Conservation (phyloP, 92 coral and sea anemone species). For the Phenganax marumi region DNA sequence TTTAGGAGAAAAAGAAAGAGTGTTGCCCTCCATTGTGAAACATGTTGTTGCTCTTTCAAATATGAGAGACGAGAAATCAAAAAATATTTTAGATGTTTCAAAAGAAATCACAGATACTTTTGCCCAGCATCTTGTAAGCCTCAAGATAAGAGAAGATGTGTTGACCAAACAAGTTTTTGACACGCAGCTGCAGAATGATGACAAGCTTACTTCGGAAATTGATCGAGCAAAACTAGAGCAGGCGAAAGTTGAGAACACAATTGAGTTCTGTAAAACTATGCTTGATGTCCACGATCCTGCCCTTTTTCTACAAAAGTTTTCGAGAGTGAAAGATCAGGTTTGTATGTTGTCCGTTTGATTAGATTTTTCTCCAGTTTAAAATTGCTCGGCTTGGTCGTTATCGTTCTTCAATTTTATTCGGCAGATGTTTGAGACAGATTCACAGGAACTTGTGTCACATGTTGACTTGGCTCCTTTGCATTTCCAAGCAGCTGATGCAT, state of each 20-base stretch:
- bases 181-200: not conserved
- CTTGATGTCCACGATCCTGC: not conserved
- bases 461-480: not conserved
- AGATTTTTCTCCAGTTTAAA: not conserved
- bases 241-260: conserved; percentile 14
- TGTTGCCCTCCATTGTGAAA: not conserved
- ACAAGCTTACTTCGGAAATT: not conserved
- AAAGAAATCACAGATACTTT: not conserved
- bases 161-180: not conserved
- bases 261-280: conserved; percentile 1
- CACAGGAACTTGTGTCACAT: not conserved
- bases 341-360: not conserved
- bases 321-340: not conserved
- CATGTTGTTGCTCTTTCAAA: not conserved
- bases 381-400: not conserved
- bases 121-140: not conserved
- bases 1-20: not conserved
- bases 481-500: conserved; percentile 14
- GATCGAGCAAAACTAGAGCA: conserved; percentile 26
- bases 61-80: conserved; percentile 22
- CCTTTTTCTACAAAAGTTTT: not conserved
- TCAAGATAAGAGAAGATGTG: not conserved
- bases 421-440: not conserved
- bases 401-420: not conserved
- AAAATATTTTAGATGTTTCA: conserved; percentile 1